Base-by-base conservation (phyloP, 2,797 vertebrate genomes). In the Chrosomus eos region DNA sequence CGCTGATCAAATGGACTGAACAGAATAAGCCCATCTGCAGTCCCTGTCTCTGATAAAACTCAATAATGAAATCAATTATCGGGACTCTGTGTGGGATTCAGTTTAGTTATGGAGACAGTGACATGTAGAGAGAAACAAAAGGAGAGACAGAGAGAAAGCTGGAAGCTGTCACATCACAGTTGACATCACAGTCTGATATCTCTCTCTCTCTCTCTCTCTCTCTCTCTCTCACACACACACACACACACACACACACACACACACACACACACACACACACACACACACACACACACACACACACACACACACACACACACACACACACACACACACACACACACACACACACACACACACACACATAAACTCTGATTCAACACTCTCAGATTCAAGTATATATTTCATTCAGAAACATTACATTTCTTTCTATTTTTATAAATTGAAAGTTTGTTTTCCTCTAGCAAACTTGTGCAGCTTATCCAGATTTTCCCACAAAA, bases 1-100 rank as follows among this genome's bases (percentile, higher is more conserved):
- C 71, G 84, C 74, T 45, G 43, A 71, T 80, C 81, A 80, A 81
- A 86, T 81, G 58, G 71, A 84, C 45, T 68, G 73, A 83, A 66
- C 58, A 67, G 71, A 80, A 83, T 48, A 60, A 7, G 58, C 68
- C 73, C 58, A 85, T 66, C 60, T 80, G 72, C 78, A 68, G 43
- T 58, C 43, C 58, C 67, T 31, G n/a, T 43, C 71, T 74, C 53
- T 76, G 43, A 64, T 83, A 80, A 51, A 82, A 51, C 23, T 83
- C 71, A 38, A 64, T 68, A 53, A 51, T 58, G 18, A 83, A 75
- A 83, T 53, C 72, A 76, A 64, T 74, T 33, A 48, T 62, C 23
- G 4, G 21, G 70, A 73, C 70, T 73, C 31, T 58, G 36, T 70
- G 64, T 38, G 62, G 31, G 45, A 83, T 83, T 53, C 26, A 8